Percentiles rank a stretch among this genome's conserved stretches.
Evolutionary conservation across 2,113 vertebrate species (phyloP).

Genomic region (Suricata suricatta): DNA sequence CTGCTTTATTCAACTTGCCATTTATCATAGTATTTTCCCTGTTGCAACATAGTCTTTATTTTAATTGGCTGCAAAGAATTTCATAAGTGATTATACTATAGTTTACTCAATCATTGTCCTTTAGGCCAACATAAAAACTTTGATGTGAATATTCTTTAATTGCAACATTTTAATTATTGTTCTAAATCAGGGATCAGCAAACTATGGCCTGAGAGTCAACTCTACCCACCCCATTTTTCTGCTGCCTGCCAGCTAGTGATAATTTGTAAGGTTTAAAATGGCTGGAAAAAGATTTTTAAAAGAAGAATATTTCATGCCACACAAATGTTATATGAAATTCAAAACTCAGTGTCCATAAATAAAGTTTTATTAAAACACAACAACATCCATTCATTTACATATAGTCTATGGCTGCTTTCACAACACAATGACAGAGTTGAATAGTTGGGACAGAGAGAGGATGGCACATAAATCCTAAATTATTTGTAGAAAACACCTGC

Average conservation of each 20-base stretch:
- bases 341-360: slow-evolving; percentile 10
- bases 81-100: slow-evolving; percentile 57
- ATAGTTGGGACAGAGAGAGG: neutral
- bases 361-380: slow-evolving; percentile 27
- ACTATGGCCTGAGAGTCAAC: neutral
- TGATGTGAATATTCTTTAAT: slow-evolving; percentile 63
- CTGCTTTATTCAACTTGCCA: slow-evolving; percentile 67
- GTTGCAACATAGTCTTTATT: slow-evolving; percentile 65
- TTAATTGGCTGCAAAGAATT: slow-evolving; percentile 69
- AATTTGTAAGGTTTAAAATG: slow-evolving; percentile 32
- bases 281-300: neutral
- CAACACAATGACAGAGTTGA: neutral
- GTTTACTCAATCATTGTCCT: slow-evolving; percentile 65
- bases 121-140: slow-evolving; percentile 68
- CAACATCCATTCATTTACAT: neutral
- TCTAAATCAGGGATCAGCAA: slow-evolving; percentile 46
- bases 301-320: slow-evolving; percentile 22
- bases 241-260: slow-evolving; percentile 40
- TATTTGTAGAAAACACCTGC: neutral
- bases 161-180: slow-evolving; percentile 63
- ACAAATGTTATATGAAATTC: slow-evolving; percentile 28
- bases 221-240: neutral
- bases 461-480: neutral
- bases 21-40: slow-evolving; percentile 63
- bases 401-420: neutral